phyloP scores from a whole-genome alignment of 2,797 vertebrate genomes.

The Oreonectes daqikongensis region DNA sequence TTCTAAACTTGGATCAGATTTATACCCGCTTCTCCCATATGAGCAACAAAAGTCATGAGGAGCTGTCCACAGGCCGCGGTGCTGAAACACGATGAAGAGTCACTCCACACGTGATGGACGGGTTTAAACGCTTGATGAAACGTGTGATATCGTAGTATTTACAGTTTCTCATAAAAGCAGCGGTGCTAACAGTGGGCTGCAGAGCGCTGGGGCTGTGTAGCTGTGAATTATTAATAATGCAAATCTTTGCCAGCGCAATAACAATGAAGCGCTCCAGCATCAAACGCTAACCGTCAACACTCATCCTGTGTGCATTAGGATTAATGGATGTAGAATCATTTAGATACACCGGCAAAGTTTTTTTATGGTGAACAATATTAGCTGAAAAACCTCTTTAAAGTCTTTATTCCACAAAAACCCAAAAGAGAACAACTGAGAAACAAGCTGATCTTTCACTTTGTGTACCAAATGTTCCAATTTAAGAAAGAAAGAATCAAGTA shows the following conservation, averaged over 20 bases:
- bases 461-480: not conserved
- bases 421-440: not conserved
- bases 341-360: slow-evolving; percentile 2
- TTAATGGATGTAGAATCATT: not conserved
- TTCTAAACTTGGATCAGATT: too few species aligned
- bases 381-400: not conserved
- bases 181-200: slow-evolving; percentile 16
- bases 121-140: not conserved
- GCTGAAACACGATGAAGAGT: slow-evolving; percentile 52
- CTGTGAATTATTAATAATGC: slow-evolving; percentile 41
- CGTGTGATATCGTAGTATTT: not conserved
- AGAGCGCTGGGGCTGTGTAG: not conserved
- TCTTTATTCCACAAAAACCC: not conserved
- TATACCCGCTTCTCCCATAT: too few species aligned
- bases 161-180: not conserved
- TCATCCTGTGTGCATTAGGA: slow-evolving; percentile 1
- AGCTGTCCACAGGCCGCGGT: slow-evolving; percentile 60
- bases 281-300: slow-evolving; percentile 14
- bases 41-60: too few species aligned
- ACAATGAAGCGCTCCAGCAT: slow-evolving; percentile 30
- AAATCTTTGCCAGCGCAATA: slow-evolving; percentile 33
- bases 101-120: not conserved
- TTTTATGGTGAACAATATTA: not conserved
- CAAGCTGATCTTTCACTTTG: not conserved
- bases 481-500: not conserved